These are phyloP conservation scores for Myiopsitta monachus DNA, from an alignment of 2,113 vertebrate genomes.

Conservation along the genomic window DNA sequence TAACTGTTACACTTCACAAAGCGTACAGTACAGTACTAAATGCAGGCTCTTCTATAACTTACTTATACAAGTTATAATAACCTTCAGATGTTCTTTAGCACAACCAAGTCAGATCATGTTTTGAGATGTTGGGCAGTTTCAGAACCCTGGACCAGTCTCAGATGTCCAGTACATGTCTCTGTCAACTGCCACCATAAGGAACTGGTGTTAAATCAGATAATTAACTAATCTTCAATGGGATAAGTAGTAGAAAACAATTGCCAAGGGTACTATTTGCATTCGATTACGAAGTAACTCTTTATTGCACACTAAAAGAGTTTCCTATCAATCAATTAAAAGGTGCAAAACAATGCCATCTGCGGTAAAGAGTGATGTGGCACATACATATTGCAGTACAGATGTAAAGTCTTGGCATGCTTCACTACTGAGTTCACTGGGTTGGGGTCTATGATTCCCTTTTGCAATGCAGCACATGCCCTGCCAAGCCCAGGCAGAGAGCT, in stretches of 20 bases:
- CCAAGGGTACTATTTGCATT: neutral
- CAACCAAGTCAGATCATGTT: neutral
- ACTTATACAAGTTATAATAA: neutral
- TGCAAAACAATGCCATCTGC: neutral
- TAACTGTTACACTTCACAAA: neutral
- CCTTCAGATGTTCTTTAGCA: neutral
- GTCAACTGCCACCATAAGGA: neutral
- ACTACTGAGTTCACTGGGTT: neutral
- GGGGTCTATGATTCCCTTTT: neutral
- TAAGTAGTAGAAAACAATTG: neutral
- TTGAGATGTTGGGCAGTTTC: neutral
- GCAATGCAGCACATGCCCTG: neutral
- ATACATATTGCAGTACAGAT: neutral
- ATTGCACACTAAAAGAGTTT: neutral
- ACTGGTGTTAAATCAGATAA: neutral
- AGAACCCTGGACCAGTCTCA: neutral
- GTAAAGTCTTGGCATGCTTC: neutral
- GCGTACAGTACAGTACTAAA: neutral
- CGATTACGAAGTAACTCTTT: rapidly evolving
- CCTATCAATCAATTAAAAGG: neutral
- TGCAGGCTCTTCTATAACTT: neutral
- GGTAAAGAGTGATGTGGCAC: neutral
- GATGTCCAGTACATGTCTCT: neutral
- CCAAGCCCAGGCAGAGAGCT: neutral
- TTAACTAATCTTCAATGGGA: neutral